phyloP scores from a whole-genome alignment of 2,888 invertebrate species.

The Leptinotarsa tumamoca region DNA sequence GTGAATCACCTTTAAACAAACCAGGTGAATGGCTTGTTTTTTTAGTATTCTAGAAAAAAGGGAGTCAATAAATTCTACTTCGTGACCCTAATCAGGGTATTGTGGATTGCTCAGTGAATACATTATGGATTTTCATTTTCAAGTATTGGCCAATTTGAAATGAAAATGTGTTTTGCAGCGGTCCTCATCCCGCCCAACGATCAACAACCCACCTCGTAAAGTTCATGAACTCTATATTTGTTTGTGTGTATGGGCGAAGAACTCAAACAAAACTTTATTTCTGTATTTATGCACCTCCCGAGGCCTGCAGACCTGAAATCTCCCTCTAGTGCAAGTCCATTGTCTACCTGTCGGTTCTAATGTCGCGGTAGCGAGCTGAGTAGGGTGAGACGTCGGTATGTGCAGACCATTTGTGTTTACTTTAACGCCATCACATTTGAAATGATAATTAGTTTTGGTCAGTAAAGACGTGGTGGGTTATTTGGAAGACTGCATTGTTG shows the following conservation, averaged over 20 bases:
- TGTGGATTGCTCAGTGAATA: background rate
- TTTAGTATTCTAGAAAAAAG: no score
- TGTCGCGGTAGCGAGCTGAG: background rate
- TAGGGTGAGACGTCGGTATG: slow-evolving; percentile 8
- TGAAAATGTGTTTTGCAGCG: background rate
- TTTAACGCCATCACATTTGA: background rate
- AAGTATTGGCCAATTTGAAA: background rate
- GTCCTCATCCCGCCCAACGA: background rate
- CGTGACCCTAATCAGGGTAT: background rate
- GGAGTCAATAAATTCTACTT: no score
- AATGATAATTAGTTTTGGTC: background rate
- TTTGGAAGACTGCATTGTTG: background rate
- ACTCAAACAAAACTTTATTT: slow-evolving; percentile 27
- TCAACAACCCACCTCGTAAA: background rate
- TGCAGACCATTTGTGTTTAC: slow-evolving; percentile 5
- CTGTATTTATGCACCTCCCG: slow-evolving; percentile 15
- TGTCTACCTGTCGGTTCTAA: slow-evolving; percentile 21
- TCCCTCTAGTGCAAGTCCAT: slow-evolving; percentile 13
- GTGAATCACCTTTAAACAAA: no score
- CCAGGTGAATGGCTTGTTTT: no score
- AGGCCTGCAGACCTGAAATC: slow-evolving; percentile 5
- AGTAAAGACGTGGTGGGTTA: background rate
- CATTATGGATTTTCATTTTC: background rate
- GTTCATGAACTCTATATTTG: slow-evolving; percentile 10
- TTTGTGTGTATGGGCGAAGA: slow-evolving; percentile 11